phyloP scores from a whole-genome alignment of 2,113 vertebrate genomes.

The Agelaius tricolor region DNA sequence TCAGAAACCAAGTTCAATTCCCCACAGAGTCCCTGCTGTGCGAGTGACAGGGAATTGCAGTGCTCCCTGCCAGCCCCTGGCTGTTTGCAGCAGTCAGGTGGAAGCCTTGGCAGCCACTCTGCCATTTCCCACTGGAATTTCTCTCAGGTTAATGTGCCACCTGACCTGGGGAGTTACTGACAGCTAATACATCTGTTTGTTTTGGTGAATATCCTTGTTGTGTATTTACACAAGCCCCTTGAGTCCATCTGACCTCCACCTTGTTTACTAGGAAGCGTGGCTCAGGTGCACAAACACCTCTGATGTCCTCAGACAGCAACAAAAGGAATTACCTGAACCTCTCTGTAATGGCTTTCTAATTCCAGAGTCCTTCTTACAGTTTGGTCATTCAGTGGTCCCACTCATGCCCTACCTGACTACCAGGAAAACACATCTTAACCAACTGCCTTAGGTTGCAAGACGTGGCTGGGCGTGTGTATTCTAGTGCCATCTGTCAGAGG shows the following conservation, averaged over 20 bases:
- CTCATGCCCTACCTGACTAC: background rate
- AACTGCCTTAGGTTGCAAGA: background rate
- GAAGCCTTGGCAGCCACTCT: background rate
- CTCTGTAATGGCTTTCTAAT: background rate
- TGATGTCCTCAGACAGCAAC: background rate
- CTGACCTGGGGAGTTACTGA: background rate
- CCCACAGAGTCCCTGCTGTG: background rate
- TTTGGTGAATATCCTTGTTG: background rate
- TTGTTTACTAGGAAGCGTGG: background rate
- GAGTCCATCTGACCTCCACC: background rate
- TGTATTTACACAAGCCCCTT: background rate
- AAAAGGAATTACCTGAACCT: background rate
- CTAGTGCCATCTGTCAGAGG: background rate
- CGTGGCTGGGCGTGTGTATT: background rate
- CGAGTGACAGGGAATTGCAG: background rate
- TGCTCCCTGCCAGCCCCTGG: background rate
- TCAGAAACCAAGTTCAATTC: background rate
- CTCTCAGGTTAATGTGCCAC: background rate
- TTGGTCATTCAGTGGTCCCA: conserved; percentile 11
- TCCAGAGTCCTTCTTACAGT: background rate
- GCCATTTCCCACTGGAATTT: background rate
- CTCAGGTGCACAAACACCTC: background rate
- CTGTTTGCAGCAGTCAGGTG: rapidly evolving
- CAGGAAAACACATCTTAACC: background rate
- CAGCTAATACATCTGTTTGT: background rate